These are phyloP conservation scores for Sinocyclocheilus grahami DNA, from an alignment of 2,113 vertebrate genomes.

Conservation along the genomic window DNA sequence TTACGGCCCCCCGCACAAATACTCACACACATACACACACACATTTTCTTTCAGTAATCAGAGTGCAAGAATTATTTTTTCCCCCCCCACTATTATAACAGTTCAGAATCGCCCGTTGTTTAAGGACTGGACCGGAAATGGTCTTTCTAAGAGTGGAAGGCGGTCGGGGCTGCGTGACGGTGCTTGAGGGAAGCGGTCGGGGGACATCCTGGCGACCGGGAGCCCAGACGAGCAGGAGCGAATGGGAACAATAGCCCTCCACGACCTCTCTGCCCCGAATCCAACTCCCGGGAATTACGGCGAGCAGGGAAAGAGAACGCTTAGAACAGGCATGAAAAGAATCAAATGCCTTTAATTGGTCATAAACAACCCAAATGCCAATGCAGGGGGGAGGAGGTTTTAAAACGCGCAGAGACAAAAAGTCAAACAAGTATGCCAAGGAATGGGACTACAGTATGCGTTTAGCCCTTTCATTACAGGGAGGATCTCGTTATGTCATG, in stretches of 20 bases:
- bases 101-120: slow-evolving; percentile 63
- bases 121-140: slow-evolving; percentile 70
- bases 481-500: slow-evolving; percentile 20
- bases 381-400: neutral
- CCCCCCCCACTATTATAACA: slow-evolving; percentile 40
- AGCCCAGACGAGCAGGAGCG: slow-evolving; percentile 54
- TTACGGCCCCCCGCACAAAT: slow-evolving; percentile 45
- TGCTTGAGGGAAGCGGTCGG: slow-evolving; percentile 38
- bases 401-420: neutral
- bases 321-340: slow-evolving; percentile 8
- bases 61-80: slow-evolving; percentile 1
- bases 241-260: slow-evolving; percentile 51
- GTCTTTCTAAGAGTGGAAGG: slow-evolving; percentile 68
- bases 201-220: slow-evolving; percentile 58
- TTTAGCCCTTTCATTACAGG: slow-evolving; percentile 35
- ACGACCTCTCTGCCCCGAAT: slow-evolving; percentile 39
- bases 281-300: slow-evolving; percentile 27
- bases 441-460: slow-evolving; percentile 34
- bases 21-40: slow-evolving; percentile 46
- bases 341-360: slow-evolving; percentile 29
- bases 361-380: slow-evolving; percentile 10
- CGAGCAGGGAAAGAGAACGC: slow-evolving; percentile 8
- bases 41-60: slow-evolving; percentile 53
- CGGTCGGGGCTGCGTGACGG: slow-evolving; percentile 19
- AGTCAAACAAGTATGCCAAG: slow-evolving; percentile 15